These are phyloP conservation scores for Eupithecia subumbrata DNA, from an alignment of 2,888 invertebrate genomes.

Conservation along the genomic window DNA sequence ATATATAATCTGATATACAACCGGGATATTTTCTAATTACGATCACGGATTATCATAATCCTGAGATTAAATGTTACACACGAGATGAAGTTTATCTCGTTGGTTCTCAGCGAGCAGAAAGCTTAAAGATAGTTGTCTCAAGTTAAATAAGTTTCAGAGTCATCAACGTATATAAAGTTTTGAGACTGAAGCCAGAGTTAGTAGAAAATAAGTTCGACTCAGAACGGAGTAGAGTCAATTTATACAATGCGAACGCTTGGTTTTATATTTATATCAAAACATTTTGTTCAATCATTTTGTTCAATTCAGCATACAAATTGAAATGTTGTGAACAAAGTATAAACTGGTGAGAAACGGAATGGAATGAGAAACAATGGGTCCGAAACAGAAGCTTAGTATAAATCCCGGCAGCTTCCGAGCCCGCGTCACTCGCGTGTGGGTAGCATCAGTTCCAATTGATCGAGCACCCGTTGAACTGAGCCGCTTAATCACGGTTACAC, in stretches of 20 bases:
- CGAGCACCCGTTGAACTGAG: conserved; percentile 62
- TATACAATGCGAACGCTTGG: conserved; percentile 6
- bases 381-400: conserved; percentile 47
- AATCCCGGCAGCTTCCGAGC: conserved; percentile 55
- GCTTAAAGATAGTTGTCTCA: conserved; percentile 31
- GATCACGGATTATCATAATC: conserved; percentile 36
- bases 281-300: conserved; percentile 15
- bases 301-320: conserved; percentile 23
- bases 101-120: conserved; percentile 26
- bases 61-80: conserved; percentile 28
- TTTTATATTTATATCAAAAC: conserved; percentile 28
- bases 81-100: conserved; percentile 28
- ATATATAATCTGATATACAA: conserved; percentile 37
- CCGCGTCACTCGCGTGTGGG: conserved; percentile 48
- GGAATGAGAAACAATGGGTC: conserved; percentile 30
- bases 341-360: conserved; percentile 25
- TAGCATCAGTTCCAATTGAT: conserved; percentile 68
- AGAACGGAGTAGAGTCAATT: conserved; percentile 18
- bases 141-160: conserved; percentile 35
- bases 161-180: conserved; percentile 37
- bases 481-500: conserved; percentile 67
- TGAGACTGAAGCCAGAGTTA: conserved; percentile 26
- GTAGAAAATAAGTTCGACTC: conserved; percentile 23
- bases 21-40: conserved; percentile 36
- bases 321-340: conserved; percentile 16